phyloP scores from a whole-genome alignment of 2,888 invertebrate species.

The Leptinotarsa haldemani region DNA sequence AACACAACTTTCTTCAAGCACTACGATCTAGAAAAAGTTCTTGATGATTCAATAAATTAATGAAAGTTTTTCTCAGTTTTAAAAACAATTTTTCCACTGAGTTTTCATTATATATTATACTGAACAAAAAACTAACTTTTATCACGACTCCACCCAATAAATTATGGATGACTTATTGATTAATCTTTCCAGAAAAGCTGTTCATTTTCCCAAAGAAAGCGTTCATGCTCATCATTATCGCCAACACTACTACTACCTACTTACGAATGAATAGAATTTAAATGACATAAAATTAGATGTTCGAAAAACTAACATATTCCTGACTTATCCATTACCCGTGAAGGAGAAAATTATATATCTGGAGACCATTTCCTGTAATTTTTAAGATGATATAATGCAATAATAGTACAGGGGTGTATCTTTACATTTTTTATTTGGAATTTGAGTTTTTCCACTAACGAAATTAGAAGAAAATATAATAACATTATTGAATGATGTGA shows the following conservation, averaged over 20 bases:
- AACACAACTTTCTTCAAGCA: too few relatives aligned
- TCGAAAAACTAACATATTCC: background rate
- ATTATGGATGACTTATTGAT: slow-evolving; percentile 16
- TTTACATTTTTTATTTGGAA: too few relatives aligned
- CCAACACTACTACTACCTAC: slow-evolving; percentile 14
- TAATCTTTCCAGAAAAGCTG: slow-evolving; percentile 20
- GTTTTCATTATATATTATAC: background rate
- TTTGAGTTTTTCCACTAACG: too few relatives aligned
- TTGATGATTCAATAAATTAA: background rate
- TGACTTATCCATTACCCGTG: background rate
- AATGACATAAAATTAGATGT: slow-evolving; percentile 8
- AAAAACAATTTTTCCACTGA: background rate
- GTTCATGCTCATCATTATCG: slow-evolving; percentile 23
- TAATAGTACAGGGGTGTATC: too few relatives aligned
- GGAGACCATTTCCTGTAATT: background rate
- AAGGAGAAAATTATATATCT: background rate
- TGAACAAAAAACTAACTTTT: slow-evolving; percentile 1
- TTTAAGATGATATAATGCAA: background rate
- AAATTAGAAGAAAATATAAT: too few relatives aligned
- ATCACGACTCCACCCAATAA: background rate
- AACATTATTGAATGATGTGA: too few relatives aligned
- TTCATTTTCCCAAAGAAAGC: slow-evolving; percentile 21
- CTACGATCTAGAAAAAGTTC: background rate
- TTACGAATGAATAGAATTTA: slow-evolving; percentile 17
- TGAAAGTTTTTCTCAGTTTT: background rate